These are phyloP conservation scores for Lepeophtheirus salmonis DNA, from an alignment of 1,140 invertebrate species.

Conservation along the genomic window DNA sequence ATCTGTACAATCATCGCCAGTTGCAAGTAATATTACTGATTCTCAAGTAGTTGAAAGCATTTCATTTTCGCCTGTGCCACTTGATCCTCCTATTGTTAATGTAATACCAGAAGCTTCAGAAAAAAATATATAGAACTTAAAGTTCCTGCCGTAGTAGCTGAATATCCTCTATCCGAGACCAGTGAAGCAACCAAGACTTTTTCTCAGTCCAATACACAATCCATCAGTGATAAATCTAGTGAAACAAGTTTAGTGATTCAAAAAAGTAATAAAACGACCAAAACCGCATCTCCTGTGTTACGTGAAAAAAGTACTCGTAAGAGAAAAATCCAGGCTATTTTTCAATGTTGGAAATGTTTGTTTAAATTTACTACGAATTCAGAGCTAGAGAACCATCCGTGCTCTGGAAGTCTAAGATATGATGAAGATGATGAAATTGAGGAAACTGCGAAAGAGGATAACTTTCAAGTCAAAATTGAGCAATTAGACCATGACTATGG, in stretches of 20 bases:
- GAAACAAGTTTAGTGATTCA: background rate
- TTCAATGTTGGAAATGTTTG: background rate
- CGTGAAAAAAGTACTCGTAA: background rate
- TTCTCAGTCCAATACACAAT: background rate
- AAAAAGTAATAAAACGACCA: background rate
- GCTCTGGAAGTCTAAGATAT: background rate
- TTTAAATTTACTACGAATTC: background rate
- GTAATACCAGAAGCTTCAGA: too few species aligned
- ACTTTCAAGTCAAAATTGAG: background rate
- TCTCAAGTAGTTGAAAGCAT: too few species aligned
- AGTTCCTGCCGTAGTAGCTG: too few species aligned
- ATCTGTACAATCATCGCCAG: too few species aligned
- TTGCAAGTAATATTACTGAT: too few species aligned
- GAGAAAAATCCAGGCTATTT: background rate
- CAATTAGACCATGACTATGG: background rate
- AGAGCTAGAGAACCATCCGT: background rate
- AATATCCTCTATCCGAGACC: background rate
- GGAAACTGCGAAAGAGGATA: too few species aligned
- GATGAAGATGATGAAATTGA: background rate
- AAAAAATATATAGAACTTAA: too few species aligned
- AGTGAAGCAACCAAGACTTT: background rate
- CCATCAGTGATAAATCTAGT: background rate
- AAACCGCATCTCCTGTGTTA: background rate
- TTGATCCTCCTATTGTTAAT: too few species aligned
- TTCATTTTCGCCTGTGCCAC: too few species aligned